Evolutionary conservation across 2,113 vertebrate genomes (phyloP).

Genomic region (Porphyrio hochstetteri): DNA sequence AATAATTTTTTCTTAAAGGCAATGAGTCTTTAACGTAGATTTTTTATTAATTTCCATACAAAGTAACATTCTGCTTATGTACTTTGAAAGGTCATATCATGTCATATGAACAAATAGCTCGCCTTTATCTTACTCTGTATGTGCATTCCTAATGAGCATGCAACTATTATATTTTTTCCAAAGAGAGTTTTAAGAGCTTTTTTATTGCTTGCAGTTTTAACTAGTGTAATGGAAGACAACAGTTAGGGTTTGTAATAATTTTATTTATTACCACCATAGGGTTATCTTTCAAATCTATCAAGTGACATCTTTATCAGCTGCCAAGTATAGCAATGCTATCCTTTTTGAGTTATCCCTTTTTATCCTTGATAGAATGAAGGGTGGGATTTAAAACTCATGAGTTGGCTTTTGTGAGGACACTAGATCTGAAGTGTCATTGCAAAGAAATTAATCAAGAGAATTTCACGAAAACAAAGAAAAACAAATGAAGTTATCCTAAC

Average conservation of each 20-base stretch:
- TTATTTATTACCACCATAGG: background rate
- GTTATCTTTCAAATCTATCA: background rate
- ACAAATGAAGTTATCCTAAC: background rate
- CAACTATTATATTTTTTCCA: background rate
- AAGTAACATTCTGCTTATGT: background rate
- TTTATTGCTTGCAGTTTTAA: background rate
- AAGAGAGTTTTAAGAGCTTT: background rate
- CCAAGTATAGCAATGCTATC: background rate
- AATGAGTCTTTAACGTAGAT: background rate
- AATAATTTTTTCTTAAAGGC: background rate
- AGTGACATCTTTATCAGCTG: background rate
- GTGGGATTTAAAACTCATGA: background rate
- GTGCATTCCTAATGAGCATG: background rate
- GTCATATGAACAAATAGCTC: background rate
- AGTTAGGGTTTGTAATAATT: background rate
- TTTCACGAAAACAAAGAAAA: background rate
- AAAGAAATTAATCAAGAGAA: background rate
- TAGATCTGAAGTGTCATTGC: background rate
- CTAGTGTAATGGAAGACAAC: background rate
- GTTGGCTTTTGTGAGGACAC: background rate
- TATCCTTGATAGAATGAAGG: background rate
- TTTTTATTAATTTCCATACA: background rate
- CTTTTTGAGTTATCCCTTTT: background rate
- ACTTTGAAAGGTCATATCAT: background rate
- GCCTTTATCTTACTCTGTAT: background rate